Evolutionary conservation across 2,113 vertebrate species (phyloP).

Genomic region (Scatophagus argus): DNA sequence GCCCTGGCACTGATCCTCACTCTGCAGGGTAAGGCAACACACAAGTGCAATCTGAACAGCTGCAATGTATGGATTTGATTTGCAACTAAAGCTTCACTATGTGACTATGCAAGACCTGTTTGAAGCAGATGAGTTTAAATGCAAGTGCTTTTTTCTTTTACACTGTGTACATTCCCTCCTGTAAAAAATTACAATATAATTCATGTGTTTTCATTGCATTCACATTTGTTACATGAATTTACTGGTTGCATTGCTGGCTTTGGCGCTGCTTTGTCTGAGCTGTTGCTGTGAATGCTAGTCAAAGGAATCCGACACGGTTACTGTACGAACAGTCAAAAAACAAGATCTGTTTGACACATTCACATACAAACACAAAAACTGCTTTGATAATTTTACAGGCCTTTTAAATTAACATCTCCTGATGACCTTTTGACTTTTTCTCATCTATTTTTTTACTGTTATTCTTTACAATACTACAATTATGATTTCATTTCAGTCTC

Average conservation of each 20-base stretch:
- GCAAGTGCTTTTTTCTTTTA: background rate
- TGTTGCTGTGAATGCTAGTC: background rate
- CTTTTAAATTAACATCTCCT: background rate
- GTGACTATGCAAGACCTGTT: background rate
- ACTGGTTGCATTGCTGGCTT: background rate
- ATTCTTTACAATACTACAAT: background rate
- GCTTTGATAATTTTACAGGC: background rate
- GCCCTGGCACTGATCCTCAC: slow-evolving; percentile 78
- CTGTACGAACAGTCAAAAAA: background rate
- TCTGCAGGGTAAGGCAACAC: slow-evolving; percentile 83
- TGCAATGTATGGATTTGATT: background rate
- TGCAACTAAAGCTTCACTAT: background rate
- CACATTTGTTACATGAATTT: background rate
- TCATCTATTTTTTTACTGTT: background rate
- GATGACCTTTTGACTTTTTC: background rate
- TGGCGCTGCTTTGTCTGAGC: background rate
- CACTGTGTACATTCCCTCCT: background rate
- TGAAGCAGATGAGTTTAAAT: background rate
- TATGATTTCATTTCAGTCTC: slow-evolving; percentile 73
- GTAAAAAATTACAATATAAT: background rate
- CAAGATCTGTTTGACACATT: slow-evolving; percentile 10
- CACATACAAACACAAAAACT: background rate
- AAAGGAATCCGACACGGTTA: background rate
- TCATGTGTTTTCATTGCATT: background rate
- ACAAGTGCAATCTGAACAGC: background rate